A percentile compares a stretch with the other conserved stretches of the same genome.
These are phyloP conservation scores for Phalacrocorax carbo DNA, from an alignment of 2,113 vertebrate genomes.

Conservation along the genomic window DNA sequence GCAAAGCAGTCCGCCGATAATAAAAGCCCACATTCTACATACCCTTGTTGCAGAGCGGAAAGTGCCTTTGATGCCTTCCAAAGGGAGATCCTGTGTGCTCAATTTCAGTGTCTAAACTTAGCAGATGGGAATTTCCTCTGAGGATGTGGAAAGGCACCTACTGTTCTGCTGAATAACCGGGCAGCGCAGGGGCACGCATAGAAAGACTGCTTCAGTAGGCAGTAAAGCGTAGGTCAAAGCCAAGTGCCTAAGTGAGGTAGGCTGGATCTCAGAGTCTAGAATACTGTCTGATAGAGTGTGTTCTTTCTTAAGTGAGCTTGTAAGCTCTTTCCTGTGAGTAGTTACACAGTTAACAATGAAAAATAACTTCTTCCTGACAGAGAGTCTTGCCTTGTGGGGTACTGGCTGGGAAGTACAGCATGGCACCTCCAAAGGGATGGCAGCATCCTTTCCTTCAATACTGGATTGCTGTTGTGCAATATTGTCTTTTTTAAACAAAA, in stretches of 20 bases:
- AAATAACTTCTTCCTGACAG: not conserved
- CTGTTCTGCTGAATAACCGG: not conserved
- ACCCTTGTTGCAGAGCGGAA: not conserved
- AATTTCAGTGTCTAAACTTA: constrained; percentile 37
- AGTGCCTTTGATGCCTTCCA: constrained; percentile 26
- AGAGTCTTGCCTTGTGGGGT: not conserved
- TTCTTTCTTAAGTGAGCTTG: not conserved
- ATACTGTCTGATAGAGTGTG: not conserved
- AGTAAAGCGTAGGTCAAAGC: not conserved
- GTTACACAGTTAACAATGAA: not conserved
- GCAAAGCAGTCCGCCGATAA: not conserved
- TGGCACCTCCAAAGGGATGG: not conserved
- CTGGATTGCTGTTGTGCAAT: not conserved
- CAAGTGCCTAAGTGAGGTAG: not conserved
- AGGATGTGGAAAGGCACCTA: not conserved
- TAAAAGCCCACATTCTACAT: not conserved
- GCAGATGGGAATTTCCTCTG: constrained; percentile 37
- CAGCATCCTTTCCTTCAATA: not conserved
- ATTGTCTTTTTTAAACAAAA: not conserved
- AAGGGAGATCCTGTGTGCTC: constrained; percentile 38
- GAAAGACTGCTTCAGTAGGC: not conserved
- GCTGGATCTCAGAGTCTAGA: not conserved
- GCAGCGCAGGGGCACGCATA: not conserved
- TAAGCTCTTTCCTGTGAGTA: not conserved
- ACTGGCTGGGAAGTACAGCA: not conserved